Base-by-base conservation (phyloP, 2,888 invertebrate genomes). In the Torymus auratus region DNA sequence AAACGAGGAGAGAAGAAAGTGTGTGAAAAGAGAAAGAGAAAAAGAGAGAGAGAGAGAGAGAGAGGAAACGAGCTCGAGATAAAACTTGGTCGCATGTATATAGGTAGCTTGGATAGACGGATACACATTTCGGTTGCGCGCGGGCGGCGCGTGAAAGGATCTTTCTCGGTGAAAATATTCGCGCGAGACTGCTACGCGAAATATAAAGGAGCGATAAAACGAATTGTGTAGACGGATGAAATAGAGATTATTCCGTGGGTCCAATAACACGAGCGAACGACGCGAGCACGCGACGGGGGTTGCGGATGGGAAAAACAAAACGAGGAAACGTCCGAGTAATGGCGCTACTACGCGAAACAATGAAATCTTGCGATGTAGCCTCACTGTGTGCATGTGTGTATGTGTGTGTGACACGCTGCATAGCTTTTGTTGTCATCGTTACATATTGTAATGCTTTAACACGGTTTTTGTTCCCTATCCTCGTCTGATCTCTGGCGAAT, bases 141-240 rank as follows among this genome's bases (percentile, higher is more conserved):
- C 68, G 68, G 72, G 58, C 72, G 64, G 73, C 74, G 73, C 78
- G 73, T 74, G 77, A 65, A 74, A 73, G 60, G 69, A 77, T 77
- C 56, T 76, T 72, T 53, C 69, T 71, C 14, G 64, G 61, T 52
- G 56, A 78, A 81, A 74, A 81, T 74, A 78, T 78, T 70, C 70
- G 74, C 78, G 74, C n/a, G 69, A 55, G 41, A 41, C 41, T 41
- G 41, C 73, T 78, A 65, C 68, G 50, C 41, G 41, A 41, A 41
- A 62, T 75, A 74, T 74, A 67, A 78, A 78, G 77, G 50, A 81
- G 69, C 41, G 78, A 78, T 78, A 70, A 74, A 74, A 65, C 78
- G 78, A 78, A 77, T 78, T 77, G 73, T 69, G 80, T 65, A 74
- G 62, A 78, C 73, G 65, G 61, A 77, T 78, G 65, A 78, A 74